Conservation (phyloP, 2,113 vertebrate genomes). For the Gnathonemus echidnorhynchus region DNA sequence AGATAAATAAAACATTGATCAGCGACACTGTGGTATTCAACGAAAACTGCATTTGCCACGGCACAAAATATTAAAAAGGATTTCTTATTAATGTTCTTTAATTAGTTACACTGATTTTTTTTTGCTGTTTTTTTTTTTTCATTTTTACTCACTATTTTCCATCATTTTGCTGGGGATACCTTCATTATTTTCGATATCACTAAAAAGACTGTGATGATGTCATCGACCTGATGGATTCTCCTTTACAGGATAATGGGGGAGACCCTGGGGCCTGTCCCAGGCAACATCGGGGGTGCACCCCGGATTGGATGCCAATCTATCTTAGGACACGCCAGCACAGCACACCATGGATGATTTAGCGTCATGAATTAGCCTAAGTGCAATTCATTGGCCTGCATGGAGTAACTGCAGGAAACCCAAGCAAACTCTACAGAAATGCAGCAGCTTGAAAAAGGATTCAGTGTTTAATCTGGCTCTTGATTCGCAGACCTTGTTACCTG, state of each 20-base stretch:
- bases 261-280: not conserved
- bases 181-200: not conserved
- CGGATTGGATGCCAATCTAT: not conserved
- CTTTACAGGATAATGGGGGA: not conserved
- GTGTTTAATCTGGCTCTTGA: not conserved
- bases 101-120: not conserved
- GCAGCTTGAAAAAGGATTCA: not conserved
- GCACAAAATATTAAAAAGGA: not conserved
- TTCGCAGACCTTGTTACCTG: constrained; percentile 62
- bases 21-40: not conserved
- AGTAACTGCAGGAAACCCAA: not conserved
- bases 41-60: not conserved
- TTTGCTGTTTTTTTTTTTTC: not conserved
- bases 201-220: not conserved
- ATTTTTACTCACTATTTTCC: not conserved
- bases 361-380: not conserved
- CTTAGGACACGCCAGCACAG: not conserved
- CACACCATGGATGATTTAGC: not conserved
- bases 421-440: not conserved
- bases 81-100: not conserved
- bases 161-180: not conserved
- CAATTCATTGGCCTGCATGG: not conserved
- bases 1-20: not conserved
- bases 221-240: not conserved
- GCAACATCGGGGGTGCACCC: not conserved